These are phyloP conservation scores for Sakesphorus luctuosus DNA, from an alignment of 2,113 vertebrate species.

Conservation along the genomic window DNA sequence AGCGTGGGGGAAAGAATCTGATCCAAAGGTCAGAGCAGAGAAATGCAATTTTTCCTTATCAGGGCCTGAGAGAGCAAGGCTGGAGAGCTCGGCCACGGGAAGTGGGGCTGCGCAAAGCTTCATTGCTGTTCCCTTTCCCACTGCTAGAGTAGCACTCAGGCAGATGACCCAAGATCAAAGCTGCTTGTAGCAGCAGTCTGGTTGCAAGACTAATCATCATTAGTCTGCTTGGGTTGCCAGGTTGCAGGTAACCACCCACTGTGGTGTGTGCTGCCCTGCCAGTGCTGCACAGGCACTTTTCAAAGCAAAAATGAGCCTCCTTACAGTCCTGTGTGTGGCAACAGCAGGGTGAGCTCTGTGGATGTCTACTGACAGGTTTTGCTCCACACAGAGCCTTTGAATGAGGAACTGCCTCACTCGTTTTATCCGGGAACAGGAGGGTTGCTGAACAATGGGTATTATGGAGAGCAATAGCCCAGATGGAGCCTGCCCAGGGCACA, in stretches of 20 bases:
- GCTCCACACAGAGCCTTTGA: background rate
- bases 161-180: constrained; percentile 1
- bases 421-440: background rate
- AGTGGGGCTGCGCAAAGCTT: background rate
- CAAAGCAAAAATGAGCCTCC: background rate
- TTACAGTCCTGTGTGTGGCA: background rate
- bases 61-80: background rate
- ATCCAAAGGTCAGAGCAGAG: constrained; percentile 11
- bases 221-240: background rate
- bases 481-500: background rate
- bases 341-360: background rate
- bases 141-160: background rate
- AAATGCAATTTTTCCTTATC: constrained; percentile 20
- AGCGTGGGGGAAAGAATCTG: background rate
- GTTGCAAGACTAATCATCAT: background rate
- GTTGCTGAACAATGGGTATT: background rate
- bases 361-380: background rate
- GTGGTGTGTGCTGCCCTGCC: background rate
- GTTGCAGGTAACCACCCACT: background rate
- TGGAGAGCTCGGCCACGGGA: background rate
- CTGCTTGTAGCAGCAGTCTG: background rate
- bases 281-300: background rate
- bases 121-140: background rate
- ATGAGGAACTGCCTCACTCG: background rate
- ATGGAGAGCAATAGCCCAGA: background rate